These are phyloP conservation scores for Melanostigma gelatinosum DNA, from an alignment of 2,113 vertebrate species.

Conservation along the genomic window DNA sequence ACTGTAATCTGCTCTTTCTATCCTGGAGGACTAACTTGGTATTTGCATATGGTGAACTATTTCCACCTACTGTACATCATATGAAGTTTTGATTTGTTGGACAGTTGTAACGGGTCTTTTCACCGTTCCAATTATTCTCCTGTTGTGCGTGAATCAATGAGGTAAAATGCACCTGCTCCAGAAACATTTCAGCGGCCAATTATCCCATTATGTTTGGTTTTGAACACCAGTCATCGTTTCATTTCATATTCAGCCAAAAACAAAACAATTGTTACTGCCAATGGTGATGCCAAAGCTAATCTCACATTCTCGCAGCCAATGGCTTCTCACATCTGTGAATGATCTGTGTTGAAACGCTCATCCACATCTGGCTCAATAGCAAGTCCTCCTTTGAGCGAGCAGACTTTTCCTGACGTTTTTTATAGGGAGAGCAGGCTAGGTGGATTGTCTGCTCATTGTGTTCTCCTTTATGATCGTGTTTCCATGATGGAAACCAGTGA, in stretches of 20 bases:
- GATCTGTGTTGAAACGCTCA: slow-evolving; percentile 28
- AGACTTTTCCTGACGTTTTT: slow-evolving; percentile 65
- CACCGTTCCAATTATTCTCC: not conserved
- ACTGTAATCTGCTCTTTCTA: not conserved
- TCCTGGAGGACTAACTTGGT: not conserved
- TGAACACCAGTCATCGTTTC: not conserved
- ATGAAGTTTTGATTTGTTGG: not conserved
- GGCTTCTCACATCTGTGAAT: slow-evolving; percentile 24
- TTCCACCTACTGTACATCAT: not conserved
- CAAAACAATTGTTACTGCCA: not conserved
- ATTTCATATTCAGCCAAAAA: slow-evolving; percentile 1
- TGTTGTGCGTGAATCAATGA: not conserved
- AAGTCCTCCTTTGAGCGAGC: slow-evolving; percentile 49
- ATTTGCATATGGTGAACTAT: not conserved
- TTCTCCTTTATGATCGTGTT: slow-evolving; percentile 64
- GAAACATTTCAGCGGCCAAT: not conserved
- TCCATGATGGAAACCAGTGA: slow-evolving; percentile 64
- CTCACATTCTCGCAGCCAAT: slow-evolving; percentile 22
- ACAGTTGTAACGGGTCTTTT: not conserved
- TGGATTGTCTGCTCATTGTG: slow-evolving; percentile 56
- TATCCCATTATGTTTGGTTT: not conserved
- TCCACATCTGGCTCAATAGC: slow-evolving; percentile 58
- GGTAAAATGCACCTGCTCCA: not conserved
- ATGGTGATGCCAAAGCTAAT: slow-evolving; percentile 21
- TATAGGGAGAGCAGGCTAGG: slow-evolving; percentile 48